These are phyloP conservation scores for Plectrocnemia conspersa DNA, from an alignment of 1,140 invertebrate genomes.

Conservation along the genomic window DNA sequence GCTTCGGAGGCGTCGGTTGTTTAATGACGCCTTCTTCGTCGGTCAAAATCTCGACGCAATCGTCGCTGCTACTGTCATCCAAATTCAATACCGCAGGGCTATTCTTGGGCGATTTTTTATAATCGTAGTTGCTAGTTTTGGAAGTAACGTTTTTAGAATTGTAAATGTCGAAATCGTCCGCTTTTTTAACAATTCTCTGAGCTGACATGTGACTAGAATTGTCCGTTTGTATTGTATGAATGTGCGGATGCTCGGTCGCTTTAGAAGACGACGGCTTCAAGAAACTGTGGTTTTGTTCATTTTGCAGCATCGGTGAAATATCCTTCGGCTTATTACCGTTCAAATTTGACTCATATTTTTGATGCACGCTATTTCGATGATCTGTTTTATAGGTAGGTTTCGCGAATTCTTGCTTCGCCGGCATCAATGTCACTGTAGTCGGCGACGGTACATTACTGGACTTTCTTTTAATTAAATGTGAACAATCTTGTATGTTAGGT, in stretches of 20 bases:
- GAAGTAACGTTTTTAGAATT: background rate
- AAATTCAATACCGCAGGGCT: conserved; percentile 13
- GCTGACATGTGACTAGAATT: conserved; percentile 14
- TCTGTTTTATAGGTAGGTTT: conserved; percentile 31
- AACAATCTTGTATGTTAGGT: conserved; percentile 4
- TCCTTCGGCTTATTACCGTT: conserved; percentile 8
- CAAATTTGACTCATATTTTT: conserved; percentile 10
- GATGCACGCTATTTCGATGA: conserved; percentile 6
- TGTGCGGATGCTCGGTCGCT: conserved; percentile 9
- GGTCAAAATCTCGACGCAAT: conserved; percentile 29
- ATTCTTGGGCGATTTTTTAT: background rate
- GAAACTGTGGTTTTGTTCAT: conserved; percentile 10
- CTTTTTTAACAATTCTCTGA: background rate
- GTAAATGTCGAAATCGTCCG: background rate
- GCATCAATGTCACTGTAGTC: too few species aligned
- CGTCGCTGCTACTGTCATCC: conserved; percentile 33
- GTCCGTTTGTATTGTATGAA: background rate
- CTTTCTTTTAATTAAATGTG: conserved; percentile 8
- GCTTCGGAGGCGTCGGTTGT: background rate
- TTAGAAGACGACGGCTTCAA: conserved; percentile 2
- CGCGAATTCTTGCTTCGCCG: too few species aligned
- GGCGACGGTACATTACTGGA: background rate
- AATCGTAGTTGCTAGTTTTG: background rate
- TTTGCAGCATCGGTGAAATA: background rate
- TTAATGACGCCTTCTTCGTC: conserved; percentile 23